These are phyloP conservation scores for Alligator sinensis DNA, from an alignment of 2,113 vertebrate species.

Conservation along the genomic window DNA sequence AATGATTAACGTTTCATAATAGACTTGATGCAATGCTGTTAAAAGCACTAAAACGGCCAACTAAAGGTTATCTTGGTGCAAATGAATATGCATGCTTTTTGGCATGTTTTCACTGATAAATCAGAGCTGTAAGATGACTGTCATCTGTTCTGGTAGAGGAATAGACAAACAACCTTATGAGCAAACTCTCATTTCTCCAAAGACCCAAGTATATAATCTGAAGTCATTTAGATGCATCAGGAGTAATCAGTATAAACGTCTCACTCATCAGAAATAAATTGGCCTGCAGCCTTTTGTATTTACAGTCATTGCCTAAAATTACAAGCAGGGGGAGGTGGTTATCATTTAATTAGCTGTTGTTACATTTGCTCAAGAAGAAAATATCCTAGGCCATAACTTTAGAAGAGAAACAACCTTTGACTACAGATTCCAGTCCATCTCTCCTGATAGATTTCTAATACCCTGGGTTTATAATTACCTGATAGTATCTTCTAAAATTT, in stretches of 20 bases:
- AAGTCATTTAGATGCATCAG: not conserved
- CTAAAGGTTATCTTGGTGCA: not conserved
- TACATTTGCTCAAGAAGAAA: not conserved
- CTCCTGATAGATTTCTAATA: not conserved
- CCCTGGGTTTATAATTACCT: not conserved
- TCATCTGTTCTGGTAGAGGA: not conserved
- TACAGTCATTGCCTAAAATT: not conserved
- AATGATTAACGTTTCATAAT: not conserved
- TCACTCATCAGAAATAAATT: too few relatives aligned
- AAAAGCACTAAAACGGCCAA: not conserved
- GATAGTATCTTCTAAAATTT: not conserved
- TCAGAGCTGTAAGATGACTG: not conserved
- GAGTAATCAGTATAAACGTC: not conserved
- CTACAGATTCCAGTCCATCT: not conserved
- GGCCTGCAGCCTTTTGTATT: not conserved
- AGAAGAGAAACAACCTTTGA: not conserved
- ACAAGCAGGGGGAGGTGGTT: not conserved
- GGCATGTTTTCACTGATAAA: not conserved
- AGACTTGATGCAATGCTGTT: not conserved
- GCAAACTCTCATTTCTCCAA: not conserved
- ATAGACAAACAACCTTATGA: not conserved
- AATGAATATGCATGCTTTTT: not conserved
- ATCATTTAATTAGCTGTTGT: slow-evolving; percentile 4
- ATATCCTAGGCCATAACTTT: not conserved
- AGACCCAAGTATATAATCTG: not conserved